Evolutionary conservation across 1,140 invertebrate species (phyloP), one percentile per base, ranked within the genome.

Genomic region (Acromyrmex echinatior): DNA sequence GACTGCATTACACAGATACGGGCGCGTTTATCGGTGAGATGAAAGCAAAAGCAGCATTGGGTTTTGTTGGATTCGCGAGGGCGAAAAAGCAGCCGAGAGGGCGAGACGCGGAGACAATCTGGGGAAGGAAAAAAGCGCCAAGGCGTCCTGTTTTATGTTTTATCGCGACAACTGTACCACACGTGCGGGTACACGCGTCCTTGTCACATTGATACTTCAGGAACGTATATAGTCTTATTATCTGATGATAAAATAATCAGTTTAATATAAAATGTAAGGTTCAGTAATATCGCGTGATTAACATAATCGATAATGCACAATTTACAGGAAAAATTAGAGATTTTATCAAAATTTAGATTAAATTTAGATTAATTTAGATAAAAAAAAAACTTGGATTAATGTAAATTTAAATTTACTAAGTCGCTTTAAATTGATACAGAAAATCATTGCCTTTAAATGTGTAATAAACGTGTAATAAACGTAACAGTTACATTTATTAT

Each of bases 11-110:
- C 73, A 28, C 56, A 71, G 84, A 77, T 73, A 82, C 39, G 35
- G 56, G 21, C 21, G 7, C 45, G 76, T 70, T 88, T 88, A 86
- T 89, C 88, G 88, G 81, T 28, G 51, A 89, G 87, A 89, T 89
- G 88, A 89, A 89, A 86, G 81, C 74, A 60, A 60, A 71, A 86
- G 60, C 51, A n/a, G 63, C 68, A 66, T 53, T 80, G 56, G 56
- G 78, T 82, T 49, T 25, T 28, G 16, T 45, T n/a, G 86, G 60
- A 58, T 88, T 68, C 35, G 81, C 74, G 45, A 39, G 49, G 45
- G 53, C n/a, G 76, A 56, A 87, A 81, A 65, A 70, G 63, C 35
- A 21, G 18, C 31, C 45, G 31, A 7, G 35, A 79, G 51, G 16
- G 49, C 31, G 31, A 86, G 66, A 86, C 53, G 70, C 85, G 70